Percentiles rank a stretch among this genome's conserved stretches.
phyloP scores from a whole-genome alignment of 2,113 vertebrate species.

The Nyctereutes procyonoides region DNA sequence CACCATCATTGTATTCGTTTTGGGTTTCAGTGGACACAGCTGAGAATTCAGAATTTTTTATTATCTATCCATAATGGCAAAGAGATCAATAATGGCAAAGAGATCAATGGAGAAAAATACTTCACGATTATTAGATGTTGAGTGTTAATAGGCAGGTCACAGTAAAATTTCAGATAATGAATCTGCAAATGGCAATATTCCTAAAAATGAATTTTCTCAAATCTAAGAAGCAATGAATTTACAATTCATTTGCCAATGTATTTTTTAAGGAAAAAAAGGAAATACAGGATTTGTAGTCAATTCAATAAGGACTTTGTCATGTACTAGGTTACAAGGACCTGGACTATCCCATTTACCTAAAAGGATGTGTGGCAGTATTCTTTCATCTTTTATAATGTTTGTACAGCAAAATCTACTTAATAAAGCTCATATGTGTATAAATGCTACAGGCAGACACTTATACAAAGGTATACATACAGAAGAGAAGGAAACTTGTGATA shows the following conservation, averaged over 20 bases:
- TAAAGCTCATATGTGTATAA: background rate
- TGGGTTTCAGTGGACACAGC: background rate
- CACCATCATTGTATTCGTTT: background rate
- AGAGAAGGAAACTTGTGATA: conserved; percentile 5
- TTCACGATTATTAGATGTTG: background rate
- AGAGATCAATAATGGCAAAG: background rate
- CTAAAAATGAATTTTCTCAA: background rate
- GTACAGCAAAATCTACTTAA: conserved; percentile 11
- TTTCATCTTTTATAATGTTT: conserved; percentile 1
- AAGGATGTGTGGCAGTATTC: background rate
- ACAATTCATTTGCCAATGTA: background rate
- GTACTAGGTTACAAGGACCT: background rate
- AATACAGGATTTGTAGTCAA: background rate
- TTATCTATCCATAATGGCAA: background rate
- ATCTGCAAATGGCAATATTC: background rate
- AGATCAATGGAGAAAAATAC: background rate
- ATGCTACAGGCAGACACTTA: background rate
- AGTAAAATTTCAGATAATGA: conserved; percentile 30
- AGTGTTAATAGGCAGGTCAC: background rate
- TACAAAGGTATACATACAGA: background rate
- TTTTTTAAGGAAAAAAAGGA: conserved; percentile 11
- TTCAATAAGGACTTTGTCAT: background rate
- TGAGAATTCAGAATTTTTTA: conserved; percentile 23
- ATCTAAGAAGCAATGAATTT: background rate
- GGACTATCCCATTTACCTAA: background rate